Evolutionary conservation across 2,888 invertebrate genomes (phyloP), one percentile per base, ranked within the genome.

Genomic region (Helleia helle): DNA sequence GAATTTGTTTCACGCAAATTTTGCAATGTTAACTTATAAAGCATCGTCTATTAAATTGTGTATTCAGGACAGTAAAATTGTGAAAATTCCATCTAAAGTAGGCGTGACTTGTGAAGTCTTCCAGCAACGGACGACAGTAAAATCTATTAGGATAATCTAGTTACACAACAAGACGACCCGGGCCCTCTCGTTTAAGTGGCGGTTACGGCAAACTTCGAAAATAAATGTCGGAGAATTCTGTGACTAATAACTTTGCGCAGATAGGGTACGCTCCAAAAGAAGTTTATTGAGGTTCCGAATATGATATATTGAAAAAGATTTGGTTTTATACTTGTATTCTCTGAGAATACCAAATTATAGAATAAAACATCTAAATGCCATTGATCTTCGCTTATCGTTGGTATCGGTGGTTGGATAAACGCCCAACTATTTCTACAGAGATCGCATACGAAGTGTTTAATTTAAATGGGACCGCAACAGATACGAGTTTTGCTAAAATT

Each of bases 141-240:
- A 56, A 55, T 65, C 55, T 55, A 59, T 64, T 55, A 59, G 44
- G 54, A 50, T 51, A 55, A 52, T 55, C 55, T 52, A 30, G 46
- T 65, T 65, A 64, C 59, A 56, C 54, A 58, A 57, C 57, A 62
- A 59, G 64, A 62, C 61, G 62, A 58, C 65, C 47, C 31, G 45
- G 46, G 41, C 50, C 44, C 46, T 63, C 65, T 68, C 66, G 69
- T 67, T 70, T 65, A 62, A 69, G 63, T 66, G 56, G 50, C 61
- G 61, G 61, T 59, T 68, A 69, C 62, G 72, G 58, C 65, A 73
- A 77, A 74, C 65, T 73, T 75, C 58, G 51, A 59, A 68, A 65
- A 74, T 72, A 75, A 76, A 71, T 73, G 71, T 65, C 66, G 56
- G 52, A 57, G 51, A 69, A 71, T 71, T 76, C 72, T 71, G 66